These are phyloP conservation scores for Kuschelorhynchus macadamiae DNA, from an alignment of 2,888 invertebrate species.

Conservation along the genomic window DNA sequence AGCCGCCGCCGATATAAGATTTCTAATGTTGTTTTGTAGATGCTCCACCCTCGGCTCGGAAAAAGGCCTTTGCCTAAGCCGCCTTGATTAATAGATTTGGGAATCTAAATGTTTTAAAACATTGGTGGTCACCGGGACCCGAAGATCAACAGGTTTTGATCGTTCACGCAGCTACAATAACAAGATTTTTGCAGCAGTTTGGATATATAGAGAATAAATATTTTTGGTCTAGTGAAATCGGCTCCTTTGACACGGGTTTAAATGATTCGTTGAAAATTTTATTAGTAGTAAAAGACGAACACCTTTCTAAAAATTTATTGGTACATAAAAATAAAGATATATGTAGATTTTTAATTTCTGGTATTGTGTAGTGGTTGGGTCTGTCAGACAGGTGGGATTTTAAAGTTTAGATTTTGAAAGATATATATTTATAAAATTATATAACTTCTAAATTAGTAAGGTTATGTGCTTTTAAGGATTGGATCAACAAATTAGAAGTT, in stretches of 20 bases:
- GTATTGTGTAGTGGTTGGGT: too few species aligned
- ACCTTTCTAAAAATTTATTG: constrained; percentile 10
- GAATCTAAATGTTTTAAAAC: constrained; percentile 29
- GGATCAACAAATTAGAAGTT: too few species aligned
- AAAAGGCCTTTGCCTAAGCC: constrained; percentile 32
- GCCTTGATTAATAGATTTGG: constrained; percentile 35
- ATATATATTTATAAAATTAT: too few species aligned
- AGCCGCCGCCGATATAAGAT: constrained; percentile 21
- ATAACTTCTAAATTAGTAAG: too few species aligned
- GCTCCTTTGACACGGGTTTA: background rate
- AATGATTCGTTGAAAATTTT: constrained; percentile 8
- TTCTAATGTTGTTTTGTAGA: constrained; percentile 39
- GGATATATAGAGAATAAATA: constrained; percentile 19
- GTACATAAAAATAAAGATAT: background rate
- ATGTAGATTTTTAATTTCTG: constrained; percentile 8
- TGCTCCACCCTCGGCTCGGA: constrained; percentile 28
- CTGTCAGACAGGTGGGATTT: background rate
- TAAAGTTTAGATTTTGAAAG: too few species aligned
- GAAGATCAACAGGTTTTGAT: constrained; percentile 23
- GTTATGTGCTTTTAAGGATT: too few species aligned
- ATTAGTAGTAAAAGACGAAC: constrained; percentile 19
- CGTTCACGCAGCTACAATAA: constrained; percentile 24
- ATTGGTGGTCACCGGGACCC: constrained; percentile 10
- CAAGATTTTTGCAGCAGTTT: constrained; percentile 7
- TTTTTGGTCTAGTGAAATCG: background rate